These are phyloP conservation scores for Bagarius yarrelli DNA, from an alignment of 2,113 vertebrate species.

Conservation along the genomic window DNA sequence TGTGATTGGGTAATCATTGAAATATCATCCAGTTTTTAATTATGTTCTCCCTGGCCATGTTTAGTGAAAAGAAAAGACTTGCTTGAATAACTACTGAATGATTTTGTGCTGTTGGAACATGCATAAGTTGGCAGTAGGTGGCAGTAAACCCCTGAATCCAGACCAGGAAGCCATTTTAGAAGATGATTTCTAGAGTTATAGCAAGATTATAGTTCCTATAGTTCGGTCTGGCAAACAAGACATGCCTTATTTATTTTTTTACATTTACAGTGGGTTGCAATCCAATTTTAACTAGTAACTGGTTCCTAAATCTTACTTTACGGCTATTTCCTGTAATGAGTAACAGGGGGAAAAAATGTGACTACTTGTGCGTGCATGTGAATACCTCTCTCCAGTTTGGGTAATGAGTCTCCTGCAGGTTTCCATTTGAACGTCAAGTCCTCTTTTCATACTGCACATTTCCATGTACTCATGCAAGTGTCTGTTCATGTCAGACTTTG, in stretches of 20 bases:
- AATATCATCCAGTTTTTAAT: not conserved
- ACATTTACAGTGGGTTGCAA: not conserved
- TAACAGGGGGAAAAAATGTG: not conserved
- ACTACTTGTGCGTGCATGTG: not conserved
- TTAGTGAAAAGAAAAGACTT: not conserved
- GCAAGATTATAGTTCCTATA: not conserved
- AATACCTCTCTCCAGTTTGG: conserved; percentile 87
- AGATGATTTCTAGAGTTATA: not conserved
- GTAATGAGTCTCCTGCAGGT: conserved; percentile 93
- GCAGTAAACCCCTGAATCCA: not conserved
- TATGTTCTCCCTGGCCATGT: not conserved
- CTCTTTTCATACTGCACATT: conserved; percentile 98
- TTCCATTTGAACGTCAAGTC: conserved; percentile 98
- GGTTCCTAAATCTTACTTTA: not conserved
- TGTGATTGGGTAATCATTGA: not conserved
- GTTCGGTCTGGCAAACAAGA: not conserved
- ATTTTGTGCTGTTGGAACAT: not conserved
- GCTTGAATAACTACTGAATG: not conserved
- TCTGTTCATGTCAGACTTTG: conserved; percentile 96
- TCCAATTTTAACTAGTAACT: not conserved
- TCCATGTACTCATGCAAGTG: conserved; percentile 99
- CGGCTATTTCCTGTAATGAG: not conserved
- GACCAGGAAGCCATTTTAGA: conserved; percentile 11
- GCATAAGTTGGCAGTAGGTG: not conserved
- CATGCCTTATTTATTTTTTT: not conserved